Evolutionary conservation across 2,797 vertebrate species (phyloP).

Genomic region (Hyperoplus immaculatus): DNA sequence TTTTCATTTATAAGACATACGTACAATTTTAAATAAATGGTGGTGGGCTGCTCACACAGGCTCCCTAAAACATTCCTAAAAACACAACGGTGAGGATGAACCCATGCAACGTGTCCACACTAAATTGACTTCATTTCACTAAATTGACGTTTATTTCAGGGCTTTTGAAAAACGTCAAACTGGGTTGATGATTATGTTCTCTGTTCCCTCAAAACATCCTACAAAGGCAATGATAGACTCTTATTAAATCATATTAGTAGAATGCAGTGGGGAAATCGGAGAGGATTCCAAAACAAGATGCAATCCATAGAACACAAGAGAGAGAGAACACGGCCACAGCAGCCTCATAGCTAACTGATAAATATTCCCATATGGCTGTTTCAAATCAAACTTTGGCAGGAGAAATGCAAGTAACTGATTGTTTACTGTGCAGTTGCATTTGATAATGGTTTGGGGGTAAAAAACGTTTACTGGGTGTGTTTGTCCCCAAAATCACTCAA

Average conservation of each 20-base stretch:
- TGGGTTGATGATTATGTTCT: constrained; percentile 45
- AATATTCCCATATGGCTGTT: neutral
- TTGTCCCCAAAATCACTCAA: no score
- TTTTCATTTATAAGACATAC: constrained; percentile 30
- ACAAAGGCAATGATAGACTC: constrained; percentile 35
- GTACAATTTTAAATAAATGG: constrained; percentile 56
- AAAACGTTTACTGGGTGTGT: neutral
- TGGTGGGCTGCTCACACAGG: constrained; percentile 19
- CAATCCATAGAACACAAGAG: constrained; percentile 10
- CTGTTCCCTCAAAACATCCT: constrained; percentile 30
- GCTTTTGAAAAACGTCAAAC: constrained; percentile 56
- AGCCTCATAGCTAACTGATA: neutral
- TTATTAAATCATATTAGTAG: constrained; percentile 52
- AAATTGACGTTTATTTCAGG: constrained; percentile 24
- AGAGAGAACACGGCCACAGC: neutral
- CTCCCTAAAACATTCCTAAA: constrained; percentile 60
- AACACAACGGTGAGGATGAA: constrained; percentile 30
- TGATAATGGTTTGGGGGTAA: neutral
- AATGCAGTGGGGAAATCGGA: constrained; percentile 33
- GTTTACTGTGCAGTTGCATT: neutral
- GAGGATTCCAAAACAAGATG: constrained; percentile 25
- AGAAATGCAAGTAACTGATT: neutral
- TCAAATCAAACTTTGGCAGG: neutral
- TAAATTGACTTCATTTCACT: constrained; percentile 7
- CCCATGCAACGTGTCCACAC: neutral